Conservation (phyloP, 2,888 invertebrate genomes). For the Odontocolon sp. region DNA sequence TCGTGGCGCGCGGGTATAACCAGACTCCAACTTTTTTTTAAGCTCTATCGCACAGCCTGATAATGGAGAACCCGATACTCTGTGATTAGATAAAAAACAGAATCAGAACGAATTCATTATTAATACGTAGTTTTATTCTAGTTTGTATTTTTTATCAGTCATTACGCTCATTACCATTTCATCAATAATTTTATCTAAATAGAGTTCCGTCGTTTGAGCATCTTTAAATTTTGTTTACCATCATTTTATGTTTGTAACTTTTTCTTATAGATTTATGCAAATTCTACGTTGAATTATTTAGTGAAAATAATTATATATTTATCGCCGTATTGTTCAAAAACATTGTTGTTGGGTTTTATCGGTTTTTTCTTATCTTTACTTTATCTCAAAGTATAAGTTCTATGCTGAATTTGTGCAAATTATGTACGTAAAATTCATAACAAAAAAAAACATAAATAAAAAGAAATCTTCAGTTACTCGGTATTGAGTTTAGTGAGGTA, state of each 20-base stretch:
- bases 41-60: background rate
- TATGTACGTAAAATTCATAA: background rate
- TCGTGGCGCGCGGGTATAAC: too few relatives aligned
- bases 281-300: background rate
- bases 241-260: background rate
- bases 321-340: too few relatives aligned
- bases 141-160: too few relatives aligned
- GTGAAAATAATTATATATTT: too few relatives aligned
- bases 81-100: background rate
- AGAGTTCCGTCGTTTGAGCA: background rate
- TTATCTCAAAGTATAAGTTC: too few relatives aligned
- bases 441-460: background rate
- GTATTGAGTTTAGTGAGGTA: background rate
- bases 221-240: background rate
- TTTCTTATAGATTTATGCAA: background rate
- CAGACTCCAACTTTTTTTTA: background rate
- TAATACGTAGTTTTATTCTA: background rate
- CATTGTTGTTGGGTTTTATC: too few relatives aligned
- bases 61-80: background rate
- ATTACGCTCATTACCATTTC: too few relatives aligned
- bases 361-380: too few relatives aligned
- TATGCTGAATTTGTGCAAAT: background rate
- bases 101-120: slow-evolving; percentile 9
- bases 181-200: too few relatives aligned
- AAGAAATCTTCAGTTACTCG: background rate